These are phyloP conservation scores for Sardina pilchardus DNA, from an alignment of 2,113 vertebrate genomes.

Conservation along the genomic window DNA sequence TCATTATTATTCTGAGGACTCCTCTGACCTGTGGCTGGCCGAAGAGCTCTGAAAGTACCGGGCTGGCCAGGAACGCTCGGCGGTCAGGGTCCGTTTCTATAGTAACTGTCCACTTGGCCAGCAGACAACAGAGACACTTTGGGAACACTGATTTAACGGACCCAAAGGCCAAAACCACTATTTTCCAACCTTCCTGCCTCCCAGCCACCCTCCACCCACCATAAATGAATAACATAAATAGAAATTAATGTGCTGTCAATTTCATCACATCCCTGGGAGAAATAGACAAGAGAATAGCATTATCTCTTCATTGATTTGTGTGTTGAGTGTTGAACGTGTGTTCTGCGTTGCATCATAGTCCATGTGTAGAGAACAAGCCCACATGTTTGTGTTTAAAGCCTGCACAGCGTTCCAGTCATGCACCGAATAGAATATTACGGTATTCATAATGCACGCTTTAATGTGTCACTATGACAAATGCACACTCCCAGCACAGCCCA, in stretches of 20 bases:
- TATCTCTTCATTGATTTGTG: conserved; percentile 27
- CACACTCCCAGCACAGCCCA: conserved; percentile 54
- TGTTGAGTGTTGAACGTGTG: conserved; percentile 32
- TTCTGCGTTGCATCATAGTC: conserved; percentile 28
- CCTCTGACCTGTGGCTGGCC: conserved; percentile 28
- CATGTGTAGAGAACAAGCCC: conserved; percentile 44
- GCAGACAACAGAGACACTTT: not conserved
- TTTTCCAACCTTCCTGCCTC: not conserved
- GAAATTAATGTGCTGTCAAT: not conserved
- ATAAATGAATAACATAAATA: not conserved
- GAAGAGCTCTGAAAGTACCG: conserved; percentile 23
- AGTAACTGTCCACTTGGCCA: conserved; percentile 31
- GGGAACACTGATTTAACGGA: conserved; percentile 17
- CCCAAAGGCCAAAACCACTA: conserved; percentile 22
- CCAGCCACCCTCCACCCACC: not conserved
- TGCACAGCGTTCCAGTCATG: conserved; percentile 59
- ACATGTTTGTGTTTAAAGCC: conserved; percentile 63
- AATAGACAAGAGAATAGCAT: conserved; percentile 19
- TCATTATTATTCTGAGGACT: conserved; percentile 19
- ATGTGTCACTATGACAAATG: conserved; percentile 71
- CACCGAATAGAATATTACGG: conserved; percentile 64
- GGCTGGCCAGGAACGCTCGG: conserved; percentile 14
- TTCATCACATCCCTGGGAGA: not conserved
- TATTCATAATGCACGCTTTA: conserved; percentile 64
- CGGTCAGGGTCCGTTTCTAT: conserved; percentile 32